These are phyloP conservation scores for Chrysina gloriosa DNA, from an alignment of 2,888 invertebrate genomes.

Conservation along the genomic window DNA sequence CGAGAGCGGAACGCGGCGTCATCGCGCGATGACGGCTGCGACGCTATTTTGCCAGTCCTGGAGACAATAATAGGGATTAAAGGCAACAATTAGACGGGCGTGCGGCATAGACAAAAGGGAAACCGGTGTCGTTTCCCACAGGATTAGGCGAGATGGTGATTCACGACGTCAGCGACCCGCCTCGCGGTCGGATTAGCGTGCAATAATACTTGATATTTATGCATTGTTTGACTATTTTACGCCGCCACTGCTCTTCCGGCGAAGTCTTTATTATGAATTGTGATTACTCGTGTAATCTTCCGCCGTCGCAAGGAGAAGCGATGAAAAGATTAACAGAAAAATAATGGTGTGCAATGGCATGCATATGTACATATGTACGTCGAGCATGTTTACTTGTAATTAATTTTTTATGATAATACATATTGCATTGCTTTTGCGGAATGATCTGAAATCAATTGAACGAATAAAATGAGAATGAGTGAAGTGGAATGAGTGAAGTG, in stretches of 20 bases:
- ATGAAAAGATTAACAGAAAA: no score
- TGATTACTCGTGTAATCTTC: no score
- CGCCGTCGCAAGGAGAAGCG: no score
- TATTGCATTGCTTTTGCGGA: no score
- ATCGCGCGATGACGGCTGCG: slow-evolving; percentile 59
- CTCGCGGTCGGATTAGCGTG: slow-evolving; percentile 38
- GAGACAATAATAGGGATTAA: slow-evolving; percentile 65
- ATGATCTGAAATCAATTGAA: no score
- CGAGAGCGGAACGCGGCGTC: no score
- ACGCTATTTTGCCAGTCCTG: slow-evolving; percentile 60
- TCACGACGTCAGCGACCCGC: slow-evolving; percentile 56
- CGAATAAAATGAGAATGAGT: no score
- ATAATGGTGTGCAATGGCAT: no score
- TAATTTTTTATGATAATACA: no score
- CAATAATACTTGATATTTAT: slow-evolving; percentile 43
- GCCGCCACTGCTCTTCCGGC: slow-evolving; percentile 5
- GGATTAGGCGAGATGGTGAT: slow-evolving; percentile 63
- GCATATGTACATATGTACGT: no score
- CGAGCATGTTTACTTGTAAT: no score
- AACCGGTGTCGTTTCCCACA: slow-evolving; percentile 63
- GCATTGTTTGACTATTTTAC: slow-evolving; percentile 44
- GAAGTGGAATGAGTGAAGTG: no score
- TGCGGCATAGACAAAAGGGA: slow-evolving; percentile 53
- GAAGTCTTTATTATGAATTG: slow-evolving; percentile 32
- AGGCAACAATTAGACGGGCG: slow-evolving; percentile 61